Base-by-base conservation (phyloP, 2,888 invertebrate species). In the Balanococcus diminutus region DNA sequence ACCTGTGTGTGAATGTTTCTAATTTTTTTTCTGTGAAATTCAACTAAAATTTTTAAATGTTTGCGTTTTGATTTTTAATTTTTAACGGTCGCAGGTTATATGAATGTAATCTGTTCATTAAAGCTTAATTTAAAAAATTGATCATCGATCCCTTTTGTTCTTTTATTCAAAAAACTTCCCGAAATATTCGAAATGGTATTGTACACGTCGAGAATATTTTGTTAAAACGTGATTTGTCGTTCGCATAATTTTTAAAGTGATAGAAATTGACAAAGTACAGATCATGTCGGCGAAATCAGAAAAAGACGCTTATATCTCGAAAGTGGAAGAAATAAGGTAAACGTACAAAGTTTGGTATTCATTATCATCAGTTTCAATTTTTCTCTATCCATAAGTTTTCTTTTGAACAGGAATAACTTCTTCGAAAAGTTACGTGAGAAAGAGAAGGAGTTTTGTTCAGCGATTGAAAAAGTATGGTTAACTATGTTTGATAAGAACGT, bases 391-490 rank as follows among this genome's bases (percentile, higher is more conserved):
- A 22, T 0, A 1, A 67, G 1, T 25, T 28, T 28, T 67, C 11
- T 14, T 67, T 14, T 28, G 11, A 16, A 16, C 36, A 84, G 85
- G 19, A 46, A 79, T n/a, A 16, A 79, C 9, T 75, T 75, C 1
- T 75, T 46, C n/a, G 16, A 75, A 19, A 51, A 79, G n/a, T 46
- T 85, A 22, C 72, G 75, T 28, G 46, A 6, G 5, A 39, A 85
- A 25, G 85, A 75, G 5, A 39, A 42, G 16, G 36, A 51, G 31
- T 79, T 42, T 19, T 75, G 39, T n/a, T 11, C 25, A 8, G n/a
- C 72, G 8, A 85, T 85, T 9, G 85, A 85, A 32, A 32, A 19
- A n/a, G 39, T 85, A 32, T 85, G 85, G 85, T 28, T 85, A 6
- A 79, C 42, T 19, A 85, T 85, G 72, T 85, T 79, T 75, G 85